Conservation (phyloP, 2,113 vertebrate species). For the Paramisgurnus dabryanus region DNA sequence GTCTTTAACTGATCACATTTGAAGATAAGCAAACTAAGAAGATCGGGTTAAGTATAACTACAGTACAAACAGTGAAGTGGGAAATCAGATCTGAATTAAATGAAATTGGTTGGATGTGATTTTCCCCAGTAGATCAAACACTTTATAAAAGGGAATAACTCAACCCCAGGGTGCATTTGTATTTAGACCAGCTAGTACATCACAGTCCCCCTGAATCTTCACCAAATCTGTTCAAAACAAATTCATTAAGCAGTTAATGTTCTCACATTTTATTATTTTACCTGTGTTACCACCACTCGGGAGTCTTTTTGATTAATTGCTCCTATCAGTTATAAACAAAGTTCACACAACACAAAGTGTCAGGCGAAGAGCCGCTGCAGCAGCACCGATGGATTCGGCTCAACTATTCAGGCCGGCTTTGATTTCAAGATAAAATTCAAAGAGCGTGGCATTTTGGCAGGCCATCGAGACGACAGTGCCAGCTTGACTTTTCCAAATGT, state of each 20-base stretch:
- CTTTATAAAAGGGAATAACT: constrained; percentile 8
- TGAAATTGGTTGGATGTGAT: background rate
- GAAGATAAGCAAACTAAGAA: too few species aligned
- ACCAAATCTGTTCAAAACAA: background rate
- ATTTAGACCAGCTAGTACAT: background rate
- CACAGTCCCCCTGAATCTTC: background rate
- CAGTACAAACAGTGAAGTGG: background rate
- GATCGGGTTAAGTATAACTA: background rate
- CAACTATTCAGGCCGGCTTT: background rate
- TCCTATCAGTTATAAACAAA: constrained; percentile 17
- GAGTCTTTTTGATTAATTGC: constrained; percentile 24
- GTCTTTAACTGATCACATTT: too few species aligned
- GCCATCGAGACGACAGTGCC: constrained; percentile 8
- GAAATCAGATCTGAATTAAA: background rate
- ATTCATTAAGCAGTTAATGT: constrained; percentile 19
- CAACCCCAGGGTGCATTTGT: background rate
- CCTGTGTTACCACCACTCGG: background rate
- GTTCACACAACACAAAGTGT: background rate
- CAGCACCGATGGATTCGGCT: constrained; percentile 21
- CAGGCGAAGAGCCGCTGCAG: constrained; percentile 3
- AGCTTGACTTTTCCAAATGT: constrained; percentile 12
- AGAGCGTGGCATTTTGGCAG: constrained; percentile 17
- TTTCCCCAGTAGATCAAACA: background rate
- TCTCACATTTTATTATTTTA: background rate
- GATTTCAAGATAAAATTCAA: constrained; percentile 29